Percentiles rank a stretch among this genome's conserved stretches.
phyloP scores from a whole-genome alignment of 1,140 invertebrate genomes.

The Drusus annulatus region DNA sequence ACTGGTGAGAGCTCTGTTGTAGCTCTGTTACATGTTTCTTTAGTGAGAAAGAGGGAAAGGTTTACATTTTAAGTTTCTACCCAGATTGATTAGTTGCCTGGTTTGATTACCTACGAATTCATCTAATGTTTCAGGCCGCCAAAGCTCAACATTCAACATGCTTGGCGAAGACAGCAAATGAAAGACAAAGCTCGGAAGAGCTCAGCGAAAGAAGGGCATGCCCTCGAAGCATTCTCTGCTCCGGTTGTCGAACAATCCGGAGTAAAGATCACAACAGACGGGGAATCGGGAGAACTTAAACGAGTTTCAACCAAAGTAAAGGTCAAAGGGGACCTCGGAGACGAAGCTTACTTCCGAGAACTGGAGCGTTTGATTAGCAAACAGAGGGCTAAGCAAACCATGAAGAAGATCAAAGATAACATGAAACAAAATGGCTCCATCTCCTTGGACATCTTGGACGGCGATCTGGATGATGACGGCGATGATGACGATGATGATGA shows the following conservation, averaged over 20 bases:
- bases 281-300: constrained; percentile 57
- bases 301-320: constrained; percentile 18
- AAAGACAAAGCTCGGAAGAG: constrained; percentile 59
- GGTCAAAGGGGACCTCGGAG: constrained; percentile 46
- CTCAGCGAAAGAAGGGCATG: constrained; percentile 33
- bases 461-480: constrained; percentile 14
- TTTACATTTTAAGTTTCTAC: not conserved
- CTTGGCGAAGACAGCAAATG: constrained; percentile 66
- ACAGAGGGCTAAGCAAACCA: not conserved
- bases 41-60: too few species aligned
- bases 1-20: too few species aligned
- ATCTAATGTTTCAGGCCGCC: constrained; percentile 62
- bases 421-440: not conserved
- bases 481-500: not conserved
- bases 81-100: not conserved
- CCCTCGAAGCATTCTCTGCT: constrained; percentile 66
- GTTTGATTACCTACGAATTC: not conserved
- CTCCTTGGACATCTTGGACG: not conserved
- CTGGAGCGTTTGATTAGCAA: constrained; percentile 32
- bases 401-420: constrained; percentile 10
- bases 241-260: constrained; percentile 61
- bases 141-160: constrained; percentile 68
- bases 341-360: constrained; percentile 39
- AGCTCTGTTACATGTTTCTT: too few species aligned
- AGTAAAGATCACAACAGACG: constrained; percentile 64